A percentile compares a stretch with the other conserved stretches of the same genome.
These are phyloP conservation scores for Parnassius mnemosyne DNA, from an alignment of 2,888 invertebrate genomes.

Conservation along the genomic window DNA sequence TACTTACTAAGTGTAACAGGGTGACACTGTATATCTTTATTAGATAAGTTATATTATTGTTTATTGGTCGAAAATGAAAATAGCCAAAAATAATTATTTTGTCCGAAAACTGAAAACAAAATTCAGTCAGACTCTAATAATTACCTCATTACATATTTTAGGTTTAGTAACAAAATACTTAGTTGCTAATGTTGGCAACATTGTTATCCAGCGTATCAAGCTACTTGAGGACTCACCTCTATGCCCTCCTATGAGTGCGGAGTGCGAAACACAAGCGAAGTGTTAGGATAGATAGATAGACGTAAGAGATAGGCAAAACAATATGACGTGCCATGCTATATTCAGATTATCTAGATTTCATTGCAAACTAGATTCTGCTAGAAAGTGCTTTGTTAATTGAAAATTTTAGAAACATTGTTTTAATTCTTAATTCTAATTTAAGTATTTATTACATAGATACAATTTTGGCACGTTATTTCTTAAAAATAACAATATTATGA, in stretches of 20 bases:
- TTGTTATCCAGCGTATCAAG: constrained; percentile 35
- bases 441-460: not conserved
- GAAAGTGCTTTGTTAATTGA: constrained; percentile 10
- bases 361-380: constrained; percentile 12
- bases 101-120: too few relatives aligned
- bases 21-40: too few relatives aligned
- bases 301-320: constrained; percentile 64
- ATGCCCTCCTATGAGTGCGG: constrained; percentile 75
- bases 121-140: too few relatives aligned
- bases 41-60: too few relatives aligned
- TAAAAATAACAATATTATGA: too few relatives aligned
- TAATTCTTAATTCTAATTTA: not conserved
- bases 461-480: constrained; percentile 1
- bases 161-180: too few relatives aligned
- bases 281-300: constrained; percentile 57
- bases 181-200: constrained; percentile 14
- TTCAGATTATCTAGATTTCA: constrained; percentile 4
- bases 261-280: constrained; percentile 66
- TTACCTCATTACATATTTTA: too few relatives aligned
- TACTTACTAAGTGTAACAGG: too few relatives aligned
- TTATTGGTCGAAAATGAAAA: too few relatives aligned
- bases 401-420: not conserved
- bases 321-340: constrained; percentile 53
- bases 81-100: too few relatives aligned
- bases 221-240: constrained; percentile 65